Percentiles rank a stretch among this genome's conserved stretches.
phyloP scores from a whole-genome alignment of 2,888 invertebrate genomes.

The Rhopalosiphum nymphaeae region DNA sequence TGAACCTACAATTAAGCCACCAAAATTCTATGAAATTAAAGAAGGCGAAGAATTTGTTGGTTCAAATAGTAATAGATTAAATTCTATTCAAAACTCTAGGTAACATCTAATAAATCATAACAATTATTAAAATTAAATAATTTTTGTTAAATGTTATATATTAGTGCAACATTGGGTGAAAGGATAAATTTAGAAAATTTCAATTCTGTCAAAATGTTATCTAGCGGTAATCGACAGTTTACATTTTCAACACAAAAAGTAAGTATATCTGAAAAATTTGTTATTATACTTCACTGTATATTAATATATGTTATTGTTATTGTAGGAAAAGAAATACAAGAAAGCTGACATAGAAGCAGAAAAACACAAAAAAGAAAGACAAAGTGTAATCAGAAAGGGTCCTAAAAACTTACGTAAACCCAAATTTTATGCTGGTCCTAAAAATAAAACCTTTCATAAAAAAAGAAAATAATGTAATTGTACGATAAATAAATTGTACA shows the following conservation, averaged over 20 bases:
- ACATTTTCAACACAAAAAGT: conserved; percentile 79
- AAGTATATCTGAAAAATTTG: conserved; percentile 63
- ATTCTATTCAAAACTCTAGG: conserved; percentile 38
- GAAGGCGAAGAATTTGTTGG: conserved; percentile 75
- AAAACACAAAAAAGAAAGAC: conserved; percentile 80
- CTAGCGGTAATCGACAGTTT: conserved; percentile 84
- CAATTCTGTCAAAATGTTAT: conserved; percentile 73
- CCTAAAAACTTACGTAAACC: conserved; percentile 67
- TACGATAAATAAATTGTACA: background rate
- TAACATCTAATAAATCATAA: conserved; percentile 9
- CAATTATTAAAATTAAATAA: background rate
- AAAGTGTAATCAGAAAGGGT: conserved; percentile 73
- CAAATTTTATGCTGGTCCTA: conserved; percentile 64
- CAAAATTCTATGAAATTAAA: conserved; percentile 76
- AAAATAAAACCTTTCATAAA: conserved; percentile 40
- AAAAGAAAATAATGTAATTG: conserved; percentile 28
- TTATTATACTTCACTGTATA: background rate
- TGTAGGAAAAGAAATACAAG: conserved; percentile 67
- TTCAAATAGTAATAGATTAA: conserved; percentile 48
- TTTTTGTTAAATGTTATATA: conserved; percentile 68
- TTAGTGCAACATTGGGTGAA: conserved; percentile 81
- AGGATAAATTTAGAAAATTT: conserved; percentile 77
- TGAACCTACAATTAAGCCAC: conserved; percentile 69
- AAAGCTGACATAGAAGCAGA: conserved; percentile 74
- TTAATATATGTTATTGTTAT: conserved; percentile 30